phyloP scores from a whole-genome alignment of 2,113 vertebrate species.

The Solenodon paradoxus region DNA sequence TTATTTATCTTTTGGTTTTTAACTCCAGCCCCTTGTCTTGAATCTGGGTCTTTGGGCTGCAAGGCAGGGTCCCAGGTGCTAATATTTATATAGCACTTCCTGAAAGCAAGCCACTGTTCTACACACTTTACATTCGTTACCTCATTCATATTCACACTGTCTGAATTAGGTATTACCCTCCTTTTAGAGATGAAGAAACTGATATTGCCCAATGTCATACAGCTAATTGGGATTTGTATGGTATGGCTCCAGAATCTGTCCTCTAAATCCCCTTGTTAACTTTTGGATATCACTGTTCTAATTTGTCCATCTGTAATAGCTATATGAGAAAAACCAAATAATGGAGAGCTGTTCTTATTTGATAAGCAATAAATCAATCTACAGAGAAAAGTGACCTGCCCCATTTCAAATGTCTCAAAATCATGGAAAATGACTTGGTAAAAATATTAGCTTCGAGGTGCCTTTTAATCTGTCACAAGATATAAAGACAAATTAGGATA shows the following conservation, averaged over 20 bases:
- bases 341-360: background rate
- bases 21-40: no score
- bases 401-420: slow-evolving; percentile 17
- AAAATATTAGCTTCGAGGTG: background rate
- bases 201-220: background rate
- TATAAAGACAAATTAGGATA: background rate
- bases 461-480: background rate
- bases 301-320: background rate
- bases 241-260: background rate
- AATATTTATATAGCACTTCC: background rate
- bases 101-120: background rate
- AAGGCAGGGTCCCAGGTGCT: no score
- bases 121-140: background rate
- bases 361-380: background rate
- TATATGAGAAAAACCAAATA: background rate
- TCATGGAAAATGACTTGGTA: slow-evolving; percentile 14
- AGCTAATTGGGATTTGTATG: background rate
- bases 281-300: background rate
- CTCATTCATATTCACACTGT: background rate
- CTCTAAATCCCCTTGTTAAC: background rate
- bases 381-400: background rate
- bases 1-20: no score
- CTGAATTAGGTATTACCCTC: background rate
- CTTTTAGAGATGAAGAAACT: background rate
- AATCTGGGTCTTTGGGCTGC: no score